A percentile compares a stretch with the other conserved stretches of the same genome.
Evolutionary conservation across 2,888 invertebrate species (phyloP).

Genomic region (Drosophila kambysellisi): DNA sequence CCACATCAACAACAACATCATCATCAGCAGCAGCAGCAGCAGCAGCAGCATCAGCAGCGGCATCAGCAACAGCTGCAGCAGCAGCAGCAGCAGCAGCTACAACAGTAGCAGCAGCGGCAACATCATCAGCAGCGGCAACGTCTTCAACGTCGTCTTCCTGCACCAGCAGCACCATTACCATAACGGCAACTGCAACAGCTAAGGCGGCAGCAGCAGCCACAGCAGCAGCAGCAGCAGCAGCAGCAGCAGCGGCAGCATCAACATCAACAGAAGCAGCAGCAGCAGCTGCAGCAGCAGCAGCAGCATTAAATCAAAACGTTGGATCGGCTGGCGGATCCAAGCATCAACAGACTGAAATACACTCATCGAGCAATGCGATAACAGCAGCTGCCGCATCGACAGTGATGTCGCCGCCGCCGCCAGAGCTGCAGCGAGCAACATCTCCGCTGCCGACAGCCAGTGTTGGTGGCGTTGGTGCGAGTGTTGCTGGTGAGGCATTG

Average conservation of each 20-base stretch:
- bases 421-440: conserved; percentile 51
- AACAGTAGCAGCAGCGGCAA: conserved; percentile 15
- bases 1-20: conserved; percentile 43
- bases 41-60: conserved; percentile 33
- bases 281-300: conserved; percentile 28
- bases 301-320: conserved; percentile 15
- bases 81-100: conserved; percentile 38
- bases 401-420: conserved; percentile 83
- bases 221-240: conserved; percentile 18
- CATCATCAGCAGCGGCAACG: conserved; percentile 17
- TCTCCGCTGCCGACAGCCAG: conserved; percentile 41
- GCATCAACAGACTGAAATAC: conserved; percentile 82
- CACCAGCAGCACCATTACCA: conserved; percentile 14
- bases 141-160: conserved; percentile 31
- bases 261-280: conserved; percentile 27
- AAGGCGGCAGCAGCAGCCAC: conserved; percentile 6
- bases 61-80: conserved; percentile 44
- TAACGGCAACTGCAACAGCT: conserved; percentile 37
- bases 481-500: conserved; percentile 44
- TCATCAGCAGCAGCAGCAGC: conserved; percentile 28
- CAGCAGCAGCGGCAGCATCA: not conserved
- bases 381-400: conserved; percentile 78
- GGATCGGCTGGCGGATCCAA: conserved; percentile 25
- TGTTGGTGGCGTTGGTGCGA: not conserved
- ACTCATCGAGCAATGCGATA: conserved; percentile 80